These are phyloP conservation scores for Nyctalus aviator DNA, from an alignment of 2,797 vertebrate species.

Conservation along the genomic window DNA sequence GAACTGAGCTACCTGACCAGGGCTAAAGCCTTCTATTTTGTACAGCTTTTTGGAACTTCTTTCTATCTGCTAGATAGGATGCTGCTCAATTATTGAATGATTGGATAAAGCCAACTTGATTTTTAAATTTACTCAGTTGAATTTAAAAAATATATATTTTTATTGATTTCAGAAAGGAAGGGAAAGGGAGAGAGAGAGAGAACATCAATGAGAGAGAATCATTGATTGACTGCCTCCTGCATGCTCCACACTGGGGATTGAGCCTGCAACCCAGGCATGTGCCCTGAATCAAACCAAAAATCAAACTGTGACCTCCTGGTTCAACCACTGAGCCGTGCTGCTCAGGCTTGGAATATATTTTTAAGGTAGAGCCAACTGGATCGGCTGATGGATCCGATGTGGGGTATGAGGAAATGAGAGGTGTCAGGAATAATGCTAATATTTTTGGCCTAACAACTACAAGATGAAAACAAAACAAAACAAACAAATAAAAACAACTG, in stretches of 20 bases:
- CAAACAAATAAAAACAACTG: background rate
- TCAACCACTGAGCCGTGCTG: background rate
- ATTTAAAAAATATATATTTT: background rate
- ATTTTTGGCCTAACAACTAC: background rate
- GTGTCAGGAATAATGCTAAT: background rate
- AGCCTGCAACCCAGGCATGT: background rate
- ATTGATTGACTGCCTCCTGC: too few relatives aligned
- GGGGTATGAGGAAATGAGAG: background rate
- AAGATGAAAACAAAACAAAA: background rate
- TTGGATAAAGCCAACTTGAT: background rate
- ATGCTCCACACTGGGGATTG: too few relatives aligned
- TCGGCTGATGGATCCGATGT: background rate
- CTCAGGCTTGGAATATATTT: background rate
- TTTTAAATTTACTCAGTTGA: background rate
- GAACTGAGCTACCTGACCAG: background rate
- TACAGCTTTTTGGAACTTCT: background rate
- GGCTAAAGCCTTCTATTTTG: background rate
- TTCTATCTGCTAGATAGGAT: background rate
- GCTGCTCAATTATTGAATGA: background rate
- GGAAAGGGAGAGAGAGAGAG: too few relatives aligned
- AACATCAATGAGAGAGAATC: too few relatives aligned
- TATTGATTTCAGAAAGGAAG: too few relatives aligned
- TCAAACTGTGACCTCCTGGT: background rate
- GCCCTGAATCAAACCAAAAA: background rate
- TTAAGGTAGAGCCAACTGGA: conserved; percentile 18